Evolutionary conservation across 2,888 invertebrate species (phyloP).

Genomic region (Tinea pellionella): DNA sequence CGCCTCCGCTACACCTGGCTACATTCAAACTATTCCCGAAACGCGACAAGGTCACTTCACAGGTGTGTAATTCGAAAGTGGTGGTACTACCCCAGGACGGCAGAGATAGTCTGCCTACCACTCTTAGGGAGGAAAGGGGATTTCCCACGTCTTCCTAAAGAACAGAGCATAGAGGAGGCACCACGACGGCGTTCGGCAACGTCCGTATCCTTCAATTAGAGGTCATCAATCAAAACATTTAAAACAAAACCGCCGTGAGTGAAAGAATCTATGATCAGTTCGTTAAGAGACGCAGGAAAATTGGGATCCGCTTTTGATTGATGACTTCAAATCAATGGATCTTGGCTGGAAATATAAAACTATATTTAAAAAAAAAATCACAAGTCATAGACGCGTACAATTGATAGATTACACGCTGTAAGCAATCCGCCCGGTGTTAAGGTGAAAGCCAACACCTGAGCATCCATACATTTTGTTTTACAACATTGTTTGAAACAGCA

Average conservation of each 20-base stretch:
- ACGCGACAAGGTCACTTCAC: no score
- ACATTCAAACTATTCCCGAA: no score
- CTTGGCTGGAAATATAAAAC: slow-evolving; percentile 27
- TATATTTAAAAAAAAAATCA: neutral
- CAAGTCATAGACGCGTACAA: no score
- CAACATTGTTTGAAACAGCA: no score
- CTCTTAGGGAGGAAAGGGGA: slow-evolving; percentile 19
- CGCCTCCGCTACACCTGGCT: no score
- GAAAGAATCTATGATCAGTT: slow-evolving; percentile 52
- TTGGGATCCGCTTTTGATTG: slow-evolving; percentile 57
- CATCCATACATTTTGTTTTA: no score
- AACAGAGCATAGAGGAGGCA: slow-evolving; percentile 67
- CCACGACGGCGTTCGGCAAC: slow-evolving; percentile 52
- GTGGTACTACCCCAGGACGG: no score
- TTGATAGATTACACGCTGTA: no score
- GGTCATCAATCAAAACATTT: slow-evolving; percentile 59
- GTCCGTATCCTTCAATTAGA: slow-evolving; percentile 52
- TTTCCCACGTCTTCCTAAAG: slow-evolving; percentile 53
- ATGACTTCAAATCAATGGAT: slow-evolving; percentile 69
- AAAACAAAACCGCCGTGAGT: slow-evolving; percentile 23
- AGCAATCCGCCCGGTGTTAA: no score
- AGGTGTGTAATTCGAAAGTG: no score
- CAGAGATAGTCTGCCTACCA: no score
- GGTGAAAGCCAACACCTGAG: no score
- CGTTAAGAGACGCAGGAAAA: slow-evolving; percentile 54